Evolutionary conservation across 1,140 invertebrate genomes (phyloP), one percentile per base, ranked within the genome.

Genomic region (Sycobia sp.): DNA sequence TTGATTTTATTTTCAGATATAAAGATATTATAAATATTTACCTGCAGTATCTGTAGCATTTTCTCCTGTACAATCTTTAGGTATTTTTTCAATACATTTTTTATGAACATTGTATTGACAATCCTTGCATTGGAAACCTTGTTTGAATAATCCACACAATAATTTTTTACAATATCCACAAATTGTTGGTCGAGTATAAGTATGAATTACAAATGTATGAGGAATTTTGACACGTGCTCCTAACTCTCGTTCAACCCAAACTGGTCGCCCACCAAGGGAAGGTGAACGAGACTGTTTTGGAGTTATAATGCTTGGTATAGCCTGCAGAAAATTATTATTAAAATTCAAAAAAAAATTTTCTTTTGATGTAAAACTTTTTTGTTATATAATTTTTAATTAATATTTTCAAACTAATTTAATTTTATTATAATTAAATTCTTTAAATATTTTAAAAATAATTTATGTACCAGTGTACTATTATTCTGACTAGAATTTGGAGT

Each of bases 31-130:
- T 23, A 23, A 27, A 16, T 39, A 57, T 47, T 51, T 71, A 86
- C 86, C 83, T 59, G 81, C 74, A 47, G 74, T 73, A 66, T 88
- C 86, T 25, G 82, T 76, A 11, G 84, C 82, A 66, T 82, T 78
- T 80, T 98, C 95, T 14, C 94, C 96, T 16, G 92, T 90, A 84
- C 97, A 99, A 80, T 98, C 94, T 82, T 95, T 97, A 18, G 96
- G 94, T 68, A 98, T 92, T 81, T 91, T 90, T 23, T 95, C 92
- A 66, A 95, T 86, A 82, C 97, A 99, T 81, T 98, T 98, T 77
- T 97, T 95, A 81, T 99, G 97, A 62, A 92, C 94, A 84, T 99
- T 99, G 81, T 96, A 98, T 77, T 96, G 95, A 78, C 97, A 99
- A 85, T 98, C 96, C 83, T 95, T 93, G 80, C 97, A 99, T 79